Conservation (phyloP, 1,140 invertebrate species). For the Drosophila tropicalis region DNA sequence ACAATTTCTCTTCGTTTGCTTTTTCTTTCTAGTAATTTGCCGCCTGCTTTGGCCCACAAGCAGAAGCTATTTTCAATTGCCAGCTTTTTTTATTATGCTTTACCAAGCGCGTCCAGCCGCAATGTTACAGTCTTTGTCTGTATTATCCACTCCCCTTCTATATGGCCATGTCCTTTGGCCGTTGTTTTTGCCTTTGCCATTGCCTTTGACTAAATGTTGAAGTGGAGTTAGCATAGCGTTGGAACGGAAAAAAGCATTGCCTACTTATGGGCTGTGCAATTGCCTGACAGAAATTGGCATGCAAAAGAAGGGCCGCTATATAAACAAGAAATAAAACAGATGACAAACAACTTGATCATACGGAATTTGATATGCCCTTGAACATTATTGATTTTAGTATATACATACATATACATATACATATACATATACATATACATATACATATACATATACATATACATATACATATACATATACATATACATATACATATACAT, state of each 20-base stretch:
- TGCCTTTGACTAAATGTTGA: background rate
- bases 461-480: too few species aligned
- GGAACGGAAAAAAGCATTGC: constrained; percentile 42
- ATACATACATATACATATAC: background rate
- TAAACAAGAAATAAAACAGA: constrained; percentile 33
- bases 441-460: too few species aligned
- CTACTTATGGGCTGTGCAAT: constrained; percentile 60
- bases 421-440: too few species aligned
- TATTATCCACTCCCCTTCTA: constrained; percentile 21
- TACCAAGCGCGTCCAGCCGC: constrained; percentile 58
- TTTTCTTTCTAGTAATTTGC: background rate
- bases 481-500: too few species aligned
- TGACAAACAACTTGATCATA: constrained; percentile 11
- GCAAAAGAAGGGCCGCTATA: constrained; percentile 15
- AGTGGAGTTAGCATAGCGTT: constrained; percentile 35
- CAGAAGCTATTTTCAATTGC: constrained; percentile 54
- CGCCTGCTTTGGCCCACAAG: constrained; percentile 24
- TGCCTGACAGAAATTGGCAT: constrained; percentile 54
- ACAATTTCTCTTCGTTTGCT: constrained; percentile 5
- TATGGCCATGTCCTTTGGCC: background rate
- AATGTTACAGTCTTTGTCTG: constrained; percentile 47
- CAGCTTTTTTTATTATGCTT: constrained; percentile 38
- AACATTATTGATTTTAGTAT: background rate
- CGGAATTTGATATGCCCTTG: constrained; percentile 31
- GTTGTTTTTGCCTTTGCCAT: background rate